Conservation (phyloP, 2,888 invertebrate genomes). For the Fragum sueziense region DNA sequence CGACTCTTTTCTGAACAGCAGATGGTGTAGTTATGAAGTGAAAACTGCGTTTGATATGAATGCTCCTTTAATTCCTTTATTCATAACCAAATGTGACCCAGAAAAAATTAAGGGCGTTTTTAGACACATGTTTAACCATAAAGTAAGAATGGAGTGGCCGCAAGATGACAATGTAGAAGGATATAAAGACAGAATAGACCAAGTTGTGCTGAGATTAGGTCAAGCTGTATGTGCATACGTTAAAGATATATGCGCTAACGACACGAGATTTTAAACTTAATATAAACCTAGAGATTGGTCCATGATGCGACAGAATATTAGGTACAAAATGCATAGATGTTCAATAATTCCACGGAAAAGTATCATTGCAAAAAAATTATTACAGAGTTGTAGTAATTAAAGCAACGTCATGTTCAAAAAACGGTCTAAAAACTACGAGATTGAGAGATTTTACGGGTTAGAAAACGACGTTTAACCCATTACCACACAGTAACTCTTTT, state of each 20-base stretch:
- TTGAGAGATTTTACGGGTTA: too few species aligned
- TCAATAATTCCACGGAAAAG: too few species aligned
- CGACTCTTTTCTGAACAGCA: neutral
- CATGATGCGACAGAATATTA: too few species aligned
- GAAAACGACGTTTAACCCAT: neutral
- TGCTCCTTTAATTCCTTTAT: neutral
- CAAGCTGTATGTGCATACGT: slow-evolving; percentile 4
- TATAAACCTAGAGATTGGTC: too few species aligned
- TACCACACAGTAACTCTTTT: neutral
- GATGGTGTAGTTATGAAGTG: slow-evolving; percentile 8
- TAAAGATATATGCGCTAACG: too few species aligned
- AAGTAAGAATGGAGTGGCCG: slow-evolving; percentile 10
- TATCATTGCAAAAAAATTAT: too few species aligned
- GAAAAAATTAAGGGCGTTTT: neutral
- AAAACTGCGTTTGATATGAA: neutral
- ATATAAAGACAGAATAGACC: neutral
- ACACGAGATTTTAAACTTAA: too few species aligned
- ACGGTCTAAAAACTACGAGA: too few species aligned
- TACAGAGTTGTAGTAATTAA: too few species aligned
- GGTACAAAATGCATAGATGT: too few species aligned
- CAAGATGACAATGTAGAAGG: neutral
- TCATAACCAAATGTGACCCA: neutral
- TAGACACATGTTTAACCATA: neutral
- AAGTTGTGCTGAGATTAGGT: neutral
- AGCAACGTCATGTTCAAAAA: too few species aligned